Base-by-base conservation (phyloP, 1,140 invertebrate species). In the Druon quercuslanigerum region DNA sequence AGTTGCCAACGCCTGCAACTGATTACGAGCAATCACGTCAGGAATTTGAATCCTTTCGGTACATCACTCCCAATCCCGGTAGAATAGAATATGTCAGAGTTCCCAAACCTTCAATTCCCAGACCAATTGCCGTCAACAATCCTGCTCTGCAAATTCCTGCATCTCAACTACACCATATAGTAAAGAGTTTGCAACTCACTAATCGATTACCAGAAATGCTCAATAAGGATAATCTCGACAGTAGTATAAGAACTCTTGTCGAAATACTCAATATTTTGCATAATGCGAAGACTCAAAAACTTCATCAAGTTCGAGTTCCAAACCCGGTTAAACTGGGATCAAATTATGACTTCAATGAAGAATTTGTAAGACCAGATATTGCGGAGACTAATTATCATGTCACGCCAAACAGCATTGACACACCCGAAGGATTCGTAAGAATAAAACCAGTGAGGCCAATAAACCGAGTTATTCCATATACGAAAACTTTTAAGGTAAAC, bases 141-240 rank as follows among this genome's bases (percentile, higher is more conserved):
- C 19, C 16, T 8, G 19, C 51, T 50, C 50, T 66, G 3, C 25
- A 66, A 66, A 33, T 66, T 86, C 0, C 56, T 73, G 2, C 71
- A 74, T 20, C 79, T 0, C 84, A 83, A 50, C 75, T 89, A 12
- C 82, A 88, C 46, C 86, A 90, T 50, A 89, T 92, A 72, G 74
- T 90, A 9, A 90, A 92, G 50, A 94, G 95, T 56, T 90, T 96
- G 6, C 95, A 96, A 82, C 89, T 95, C 6, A 94, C 93, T 76
- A 96, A 96, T 88, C 93, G 94, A 50, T 88, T 96, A 70, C 95
- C 95, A 1, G 94, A 96, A 79, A 94, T 93, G 13, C 91, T 96
- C 3, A 96, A 94, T 33, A 92, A 93, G 51, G 94, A 96, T 75
- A 96, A 96, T 83, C 93, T 96, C 40, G 95, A 95, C 76, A 94